Conservation (phyloP, 2,888 invertebrate genomes). For the Callimorpha dominula region DNA sequence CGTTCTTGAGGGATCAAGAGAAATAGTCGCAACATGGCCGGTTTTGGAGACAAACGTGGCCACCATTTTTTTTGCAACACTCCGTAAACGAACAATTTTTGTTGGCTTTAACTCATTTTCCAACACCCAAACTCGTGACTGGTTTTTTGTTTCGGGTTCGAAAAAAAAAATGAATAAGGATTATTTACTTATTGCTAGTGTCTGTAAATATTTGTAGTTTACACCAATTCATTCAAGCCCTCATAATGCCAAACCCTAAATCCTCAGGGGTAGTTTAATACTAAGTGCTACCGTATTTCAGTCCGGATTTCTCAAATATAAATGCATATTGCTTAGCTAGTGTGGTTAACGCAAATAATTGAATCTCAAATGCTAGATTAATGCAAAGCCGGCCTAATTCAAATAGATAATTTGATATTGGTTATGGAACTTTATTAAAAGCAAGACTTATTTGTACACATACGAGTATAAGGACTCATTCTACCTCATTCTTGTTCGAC, state of each 20-base stretch:
- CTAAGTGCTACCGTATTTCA: background rate
- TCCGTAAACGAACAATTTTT: no score
- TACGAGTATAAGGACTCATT: no score
- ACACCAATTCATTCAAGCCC: background rate
- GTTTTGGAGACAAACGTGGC: no score
- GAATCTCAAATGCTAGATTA: background rate
- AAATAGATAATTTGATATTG: background rate
- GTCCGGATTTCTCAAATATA: background rate
- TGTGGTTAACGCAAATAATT: background rate
- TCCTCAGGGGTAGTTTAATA: background rate
- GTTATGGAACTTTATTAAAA: no score
- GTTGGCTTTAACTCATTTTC: no score
- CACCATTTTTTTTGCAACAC: no score
- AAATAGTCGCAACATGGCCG: no score
- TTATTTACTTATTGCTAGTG: background rate
- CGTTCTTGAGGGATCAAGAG: no score
- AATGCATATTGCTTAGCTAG: background rate
- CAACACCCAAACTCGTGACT: no score
- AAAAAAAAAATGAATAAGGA: no score
- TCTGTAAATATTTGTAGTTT: background rate
- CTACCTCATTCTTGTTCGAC: no score
- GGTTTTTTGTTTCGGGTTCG: no score
- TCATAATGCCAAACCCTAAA: background rate
- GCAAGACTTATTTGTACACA: background rate
- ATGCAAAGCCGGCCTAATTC: background rate